Evolutionary conservation across 1,140 invertebrate species (phyloP).

Genomic region (Bombus huntii): DNA sequence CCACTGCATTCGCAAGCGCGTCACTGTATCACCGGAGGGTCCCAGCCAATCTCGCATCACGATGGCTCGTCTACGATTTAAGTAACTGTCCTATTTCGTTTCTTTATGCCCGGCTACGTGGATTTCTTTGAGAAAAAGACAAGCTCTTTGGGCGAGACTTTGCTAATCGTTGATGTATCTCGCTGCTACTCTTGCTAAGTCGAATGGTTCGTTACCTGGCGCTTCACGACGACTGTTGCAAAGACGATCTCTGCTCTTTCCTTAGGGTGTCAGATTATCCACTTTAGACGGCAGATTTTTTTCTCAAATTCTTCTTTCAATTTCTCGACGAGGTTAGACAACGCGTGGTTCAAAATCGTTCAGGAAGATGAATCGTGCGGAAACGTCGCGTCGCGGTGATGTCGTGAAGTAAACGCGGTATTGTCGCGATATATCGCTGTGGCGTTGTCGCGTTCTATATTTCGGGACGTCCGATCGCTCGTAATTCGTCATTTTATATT

Average conservation of each 20-base stretch:
- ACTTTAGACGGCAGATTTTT: neutral
- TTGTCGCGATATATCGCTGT: neutral
- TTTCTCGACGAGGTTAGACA: neutral
- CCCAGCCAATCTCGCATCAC: conserved; percentile 33
- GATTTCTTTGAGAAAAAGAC: neutral
- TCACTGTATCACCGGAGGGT: conserved; percentile 24
- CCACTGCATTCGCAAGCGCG: conserved; percentile 14
- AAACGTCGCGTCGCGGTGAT: neutral
- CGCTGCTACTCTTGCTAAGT: neutral
- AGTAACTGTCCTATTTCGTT: conserved; percentile 32
- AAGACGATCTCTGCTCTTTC: neutral
- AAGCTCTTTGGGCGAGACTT: neutral
- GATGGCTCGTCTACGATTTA: conserved; percentile 31
- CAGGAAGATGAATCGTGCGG: too few relatives aligned
- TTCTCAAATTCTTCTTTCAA: neutral
- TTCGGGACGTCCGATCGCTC: neutral
- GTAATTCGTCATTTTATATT: conserved; percentile 45
- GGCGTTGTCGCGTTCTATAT: conserved; percentile 25
- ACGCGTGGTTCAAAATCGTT: too few relatives aligned
- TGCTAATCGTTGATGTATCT: conserved; percentile 20
- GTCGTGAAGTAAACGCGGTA: neutral
- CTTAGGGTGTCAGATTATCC: neutral
- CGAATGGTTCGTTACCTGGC: neutral
- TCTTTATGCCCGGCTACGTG: neutral
- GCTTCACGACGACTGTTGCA: neutral